These are phyloP conservation scores for Caenorhabditis sp. DNA, from an alignment of 2,888 invertebrate species.

Conservation along the genomic window DNA sequence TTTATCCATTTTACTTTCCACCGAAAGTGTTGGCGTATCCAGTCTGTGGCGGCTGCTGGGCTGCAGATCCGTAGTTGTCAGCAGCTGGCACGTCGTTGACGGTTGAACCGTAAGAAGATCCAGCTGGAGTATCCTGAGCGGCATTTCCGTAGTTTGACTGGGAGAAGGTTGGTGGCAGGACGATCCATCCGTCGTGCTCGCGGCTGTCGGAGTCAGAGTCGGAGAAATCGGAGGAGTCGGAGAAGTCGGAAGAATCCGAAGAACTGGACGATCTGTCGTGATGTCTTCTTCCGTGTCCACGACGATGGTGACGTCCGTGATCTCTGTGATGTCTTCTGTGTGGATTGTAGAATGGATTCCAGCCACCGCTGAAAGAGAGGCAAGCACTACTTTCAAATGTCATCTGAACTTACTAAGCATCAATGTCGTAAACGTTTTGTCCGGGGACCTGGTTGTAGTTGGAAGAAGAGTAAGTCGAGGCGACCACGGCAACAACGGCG, in stretches of 20 bases:
- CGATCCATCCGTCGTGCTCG: slow-evolving; percentile 5
- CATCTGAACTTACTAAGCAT: slow-evolving; percentile 1
- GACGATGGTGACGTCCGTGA: too few relatives aligned
- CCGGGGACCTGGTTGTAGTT: neutral
- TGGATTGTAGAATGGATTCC: slow-evolving; percentile 29
- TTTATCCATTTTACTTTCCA: slow-evolving; percentile 6
- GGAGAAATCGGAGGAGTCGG: slow-evolving; percentile 17
- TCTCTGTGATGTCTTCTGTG: too few relatives aligned
- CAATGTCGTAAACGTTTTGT: neutral
- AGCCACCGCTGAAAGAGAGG: slow-evolving; percentile 1
- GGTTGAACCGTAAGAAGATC: neutral
- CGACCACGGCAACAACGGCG: slow-evolving; percentile 23
- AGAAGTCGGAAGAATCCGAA: neutral
- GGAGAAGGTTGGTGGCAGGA: neutral
- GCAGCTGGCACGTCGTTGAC: slow-evolving; percentile 3
- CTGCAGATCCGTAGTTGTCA: neutral
- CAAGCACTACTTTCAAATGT: neutral
- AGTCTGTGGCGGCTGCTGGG: slow-evolving; percentile 1
- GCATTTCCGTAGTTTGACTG: slow-evolving; percentile 4
- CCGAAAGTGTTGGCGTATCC: slow-evolving; percentile 31
- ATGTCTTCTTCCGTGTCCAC: slow-evolving; percentile 19
- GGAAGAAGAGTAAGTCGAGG: neutral
- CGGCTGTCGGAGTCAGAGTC: slow-evolving; percentile 14
- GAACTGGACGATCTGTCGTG: neutral
- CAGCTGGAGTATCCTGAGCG: slow-evolving; percentile 25